These are phyloP conservation scores for Capreolus pygargus DNA, from an alignment of 2,113 vertebrate species.

Conservation along the genomic window DNA sequence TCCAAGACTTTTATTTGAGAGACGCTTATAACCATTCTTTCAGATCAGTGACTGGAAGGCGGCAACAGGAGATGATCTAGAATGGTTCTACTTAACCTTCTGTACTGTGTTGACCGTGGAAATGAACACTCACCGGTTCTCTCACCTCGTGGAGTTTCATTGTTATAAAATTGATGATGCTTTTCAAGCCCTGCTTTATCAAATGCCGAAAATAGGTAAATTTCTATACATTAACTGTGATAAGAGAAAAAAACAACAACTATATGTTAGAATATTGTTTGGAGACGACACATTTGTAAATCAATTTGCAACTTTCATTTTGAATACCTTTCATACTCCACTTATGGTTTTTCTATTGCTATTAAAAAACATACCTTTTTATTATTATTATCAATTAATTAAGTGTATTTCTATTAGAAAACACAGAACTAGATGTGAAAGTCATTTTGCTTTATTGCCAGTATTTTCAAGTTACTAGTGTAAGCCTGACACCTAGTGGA, in stretches of 20 bases:
- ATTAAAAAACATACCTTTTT: slow-evolving; percentile 32
- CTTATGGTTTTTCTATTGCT: slow-evolving; percentile 20
- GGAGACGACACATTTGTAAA: slow-evolving; percentile 24
- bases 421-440: slow-evolving; percentile 37
- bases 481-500: slow-evolving; percentile 78
- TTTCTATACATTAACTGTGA: neutral
- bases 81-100: neutral
- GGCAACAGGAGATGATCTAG: neutral
- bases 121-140: neutral
- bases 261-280: neutral
- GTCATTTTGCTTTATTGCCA: neutral
- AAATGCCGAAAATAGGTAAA: neutral
- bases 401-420: slow-evolving; percentile 58
- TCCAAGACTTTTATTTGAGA: neutral
- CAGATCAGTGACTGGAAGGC: neutral
- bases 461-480: neutral
- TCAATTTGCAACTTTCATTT: slow-evolving; percentile 35
- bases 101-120: neutral
- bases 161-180: neutral
- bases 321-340: slow-evolving; percentile 48
- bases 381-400: slow-evolving; percentile 71
- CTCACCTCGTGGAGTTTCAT: neutral
- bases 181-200: neutral
- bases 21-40: neutral
- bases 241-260: neutral